These are phyloP conservation scores for Onychomys leucogaster DNA, from an alignment of 2,797 vertebrate species.

Conservation along the genomic window DNA sequence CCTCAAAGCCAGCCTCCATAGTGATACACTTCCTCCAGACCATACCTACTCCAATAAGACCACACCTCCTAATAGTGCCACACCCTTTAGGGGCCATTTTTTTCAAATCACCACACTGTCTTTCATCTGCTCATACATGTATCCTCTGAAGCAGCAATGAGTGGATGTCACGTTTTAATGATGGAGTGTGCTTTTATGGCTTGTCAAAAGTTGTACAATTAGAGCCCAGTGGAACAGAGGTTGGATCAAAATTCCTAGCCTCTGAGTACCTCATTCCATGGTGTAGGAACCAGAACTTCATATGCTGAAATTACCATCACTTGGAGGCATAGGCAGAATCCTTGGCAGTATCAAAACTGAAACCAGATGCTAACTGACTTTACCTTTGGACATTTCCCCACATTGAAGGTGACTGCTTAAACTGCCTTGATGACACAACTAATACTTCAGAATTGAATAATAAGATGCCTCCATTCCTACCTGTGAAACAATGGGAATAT, in stretches of 20 bases:
- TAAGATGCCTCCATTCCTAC: neutral
- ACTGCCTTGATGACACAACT: neutral
- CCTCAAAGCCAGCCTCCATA: no score
- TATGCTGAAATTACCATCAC: neutral
- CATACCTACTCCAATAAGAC: no score
- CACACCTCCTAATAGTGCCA: no score
- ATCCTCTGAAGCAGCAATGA: no score
- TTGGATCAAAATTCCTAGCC: neutral
- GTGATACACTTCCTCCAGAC: no score
- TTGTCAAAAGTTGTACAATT: no score
- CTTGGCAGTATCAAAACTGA: neutral
- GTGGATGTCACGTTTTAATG: no score
- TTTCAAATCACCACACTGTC: no score
- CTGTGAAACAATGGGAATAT: neutral
- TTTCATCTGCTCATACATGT: no score
- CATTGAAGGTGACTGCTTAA: neutral
- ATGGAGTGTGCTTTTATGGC: no score
- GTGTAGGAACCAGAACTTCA: neutral
- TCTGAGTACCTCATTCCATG: neutral
- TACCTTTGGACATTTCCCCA: neutral
- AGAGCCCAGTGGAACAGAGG: no score
- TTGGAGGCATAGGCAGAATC: neutral
- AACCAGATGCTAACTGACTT: neutral
- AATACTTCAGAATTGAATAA: neutral
- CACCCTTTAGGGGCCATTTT: no score